Evolutionary conservation across 2,797 vertebrate species (phyloP).

Genomic region (Pachyuromys duprasi): DNA sequence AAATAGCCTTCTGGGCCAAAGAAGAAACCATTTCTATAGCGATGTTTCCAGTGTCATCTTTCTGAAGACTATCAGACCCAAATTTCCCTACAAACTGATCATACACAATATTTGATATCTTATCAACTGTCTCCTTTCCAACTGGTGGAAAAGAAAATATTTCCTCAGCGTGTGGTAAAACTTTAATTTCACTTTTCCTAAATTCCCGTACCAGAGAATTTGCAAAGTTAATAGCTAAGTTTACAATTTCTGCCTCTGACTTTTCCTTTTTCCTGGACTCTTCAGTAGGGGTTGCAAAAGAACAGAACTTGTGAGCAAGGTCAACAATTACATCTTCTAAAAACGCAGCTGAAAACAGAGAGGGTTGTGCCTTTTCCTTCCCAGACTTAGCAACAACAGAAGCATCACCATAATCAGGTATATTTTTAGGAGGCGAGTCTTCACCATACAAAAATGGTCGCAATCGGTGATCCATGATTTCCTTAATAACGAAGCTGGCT

Average conservation of each 20-base stretch:
- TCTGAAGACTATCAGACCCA: conserved; percentile 54
- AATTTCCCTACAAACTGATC: conserved; percentile 72
- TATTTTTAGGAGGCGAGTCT: conserved; percentile 4
- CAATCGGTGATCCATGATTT: conserved; percentile 75
- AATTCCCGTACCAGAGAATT: conserved; percentile 79
- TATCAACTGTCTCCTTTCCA: conserved; percentile 73
- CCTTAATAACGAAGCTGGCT: conserved; percentile 81
- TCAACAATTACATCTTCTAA: conserved; percentile 81
- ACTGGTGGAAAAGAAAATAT: conserved; percentile 71
- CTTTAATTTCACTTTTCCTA: conserved; percentile 77
- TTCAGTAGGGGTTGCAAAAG: conserved; percentile 58
- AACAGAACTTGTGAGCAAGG: conserved; percentile 80
- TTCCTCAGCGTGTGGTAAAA: conserved; percentile 76
- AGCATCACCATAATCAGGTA: conserved; percentile 4
- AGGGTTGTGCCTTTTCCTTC: conserved; percentile 59
- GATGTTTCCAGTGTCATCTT: conserved; percentile 22
- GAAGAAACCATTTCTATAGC: conserved; percentile 69
- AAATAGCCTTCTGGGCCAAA: conserved; percentile 79
- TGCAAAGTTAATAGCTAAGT: conserved; percentile 74
- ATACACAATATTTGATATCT: conserved; percentile 78
- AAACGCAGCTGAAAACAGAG: conserved; percentile 79
- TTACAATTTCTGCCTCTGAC: conserved; percentile 58
- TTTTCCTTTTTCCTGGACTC: conserved; percentile 43
- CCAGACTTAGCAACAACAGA: conserved; percentile 3
- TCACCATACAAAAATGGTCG: conserved; percentile 74